A percentile compares a stretch with the other conserved stretches of the same genome.
These are phyloP conservation scores for Perizoma affinitatum DNA, from an alignment of 2,888 invertebrate genomes.

Conservation along the genomic window DNA sequence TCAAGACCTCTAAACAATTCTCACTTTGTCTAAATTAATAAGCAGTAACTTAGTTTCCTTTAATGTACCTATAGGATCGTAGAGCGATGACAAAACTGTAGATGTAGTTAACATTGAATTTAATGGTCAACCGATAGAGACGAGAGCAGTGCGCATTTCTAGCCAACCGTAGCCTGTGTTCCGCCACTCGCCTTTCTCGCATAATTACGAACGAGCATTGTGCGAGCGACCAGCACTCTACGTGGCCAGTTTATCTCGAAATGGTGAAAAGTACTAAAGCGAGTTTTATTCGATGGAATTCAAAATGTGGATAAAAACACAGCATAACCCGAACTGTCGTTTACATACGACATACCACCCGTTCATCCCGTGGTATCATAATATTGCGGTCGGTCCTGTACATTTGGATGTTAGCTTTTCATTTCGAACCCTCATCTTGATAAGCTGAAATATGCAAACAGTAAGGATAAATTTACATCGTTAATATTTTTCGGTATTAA, in stretches of 20 bases:
- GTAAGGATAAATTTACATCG: constrained; percentile 12
- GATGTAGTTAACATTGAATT: constrained; percentile 27
- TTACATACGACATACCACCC: constrained; percentile 10
- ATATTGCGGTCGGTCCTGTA: constrained; percentile 22
- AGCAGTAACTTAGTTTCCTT: too few species aligned
- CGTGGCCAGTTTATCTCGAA: constrained; percentile 67
- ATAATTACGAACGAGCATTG: constrained; percentile 79
- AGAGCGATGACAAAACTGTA: constrained; percentile 6
- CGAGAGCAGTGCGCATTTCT: constrained; percentile 34
- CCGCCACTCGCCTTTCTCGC: constrained; percentile 60
- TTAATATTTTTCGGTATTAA: constrained; percentile 17
- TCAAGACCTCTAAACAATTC: too few species aligned
- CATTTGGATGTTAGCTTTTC: constrained; percentile 19
- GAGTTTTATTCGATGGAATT: constrained; percentile 50
- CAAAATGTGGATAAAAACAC: constrained; percentile 22
- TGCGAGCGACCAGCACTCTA: constrained; percentile 57
- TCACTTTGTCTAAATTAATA: too few species aligned
- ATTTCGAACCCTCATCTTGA: constrained; percentile 18
- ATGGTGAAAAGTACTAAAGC: constrained; percentile 62
- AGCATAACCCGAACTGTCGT: neutral
- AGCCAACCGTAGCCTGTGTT: constrained; percentile 45
- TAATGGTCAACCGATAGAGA: constrained; percentile 34
- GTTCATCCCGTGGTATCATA: constrained; percentile 24
- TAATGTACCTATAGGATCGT: neutral
- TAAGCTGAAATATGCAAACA: constrained; percentile 22